Evolutionary conservation across 2,797 vertebrate species (phyloP).

Genomic region (Coregonus ussuriensis): DNA sequence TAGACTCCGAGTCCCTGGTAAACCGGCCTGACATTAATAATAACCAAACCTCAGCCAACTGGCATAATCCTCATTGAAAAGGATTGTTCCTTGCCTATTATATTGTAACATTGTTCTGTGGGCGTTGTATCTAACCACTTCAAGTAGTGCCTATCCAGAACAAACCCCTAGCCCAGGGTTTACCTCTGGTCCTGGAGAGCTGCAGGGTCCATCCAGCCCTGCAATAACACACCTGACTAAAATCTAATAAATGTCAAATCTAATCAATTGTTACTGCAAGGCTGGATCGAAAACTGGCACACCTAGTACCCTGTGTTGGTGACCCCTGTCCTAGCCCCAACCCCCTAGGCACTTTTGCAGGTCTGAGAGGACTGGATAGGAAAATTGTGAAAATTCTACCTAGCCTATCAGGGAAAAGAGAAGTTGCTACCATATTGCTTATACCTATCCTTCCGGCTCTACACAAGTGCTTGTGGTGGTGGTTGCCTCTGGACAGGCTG

Average conservation of each 20-base stretch:
- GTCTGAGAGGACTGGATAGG: neutral
- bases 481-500: neutral
- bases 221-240: no score
- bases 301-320: no score
- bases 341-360: neutral
- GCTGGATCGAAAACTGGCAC: no score
- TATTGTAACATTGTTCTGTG: neutral
- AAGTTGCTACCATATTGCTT: neutral
- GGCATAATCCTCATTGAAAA: conserved; percentile 6
- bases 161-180: no score
- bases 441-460: neutral
- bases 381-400: neutral
- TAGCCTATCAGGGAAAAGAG: neutral
- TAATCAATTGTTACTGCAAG: no score
- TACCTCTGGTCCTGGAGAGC: no score
- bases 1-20: conserved; percentile 18
- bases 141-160: no score
- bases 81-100: neutral
- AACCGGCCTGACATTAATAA: neutral
- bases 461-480: neutral
- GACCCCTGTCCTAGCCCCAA: neutral
- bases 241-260: no score
- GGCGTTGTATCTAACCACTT: no score
- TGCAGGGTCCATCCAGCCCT: no score
- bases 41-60: neutral